Conservation (phyloP, 2,888 invertebrate species). For the Tenodera sinensis region DNA sequence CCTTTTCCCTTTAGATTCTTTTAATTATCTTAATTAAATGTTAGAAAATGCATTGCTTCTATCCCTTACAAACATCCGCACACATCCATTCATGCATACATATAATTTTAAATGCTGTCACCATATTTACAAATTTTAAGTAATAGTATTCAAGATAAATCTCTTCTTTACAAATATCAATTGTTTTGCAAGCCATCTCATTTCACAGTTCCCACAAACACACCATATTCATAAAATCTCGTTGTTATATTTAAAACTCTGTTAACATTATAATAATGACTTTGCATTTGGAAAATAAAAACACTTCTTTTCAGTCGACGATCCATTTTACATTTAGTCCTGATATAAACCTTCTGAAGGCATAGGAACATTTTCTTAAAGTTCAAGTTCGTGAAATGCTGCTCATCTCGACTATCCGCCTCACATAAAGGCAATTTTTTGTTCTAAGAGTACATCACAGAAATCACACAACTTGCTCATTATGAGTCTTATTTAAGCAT, state of each 20-base stretch:
- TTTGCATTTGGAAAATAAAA: background rate
- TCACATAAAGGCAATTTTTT: too few relatives aligned
- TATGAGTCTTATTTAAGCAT: too few relatives aligned
- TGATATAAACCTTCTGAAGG: background rate
- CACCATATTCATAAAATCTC: background rate
- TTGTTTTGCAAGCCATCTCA: background rate
- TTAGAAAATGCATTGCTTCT: background rate
- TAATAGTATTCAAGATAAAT: background rate
- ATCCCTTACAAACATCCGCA: background rate
- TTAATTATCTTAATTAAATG: background rate
- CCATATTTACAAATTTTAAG: background rate
- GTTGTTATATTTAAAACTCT: background rate
- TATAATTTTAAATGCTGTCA: background rate
- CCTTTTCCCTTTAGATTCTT: background rate
- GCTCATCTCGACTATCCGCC: too few relatives aligned
- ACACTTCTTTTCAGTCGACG: background rate
- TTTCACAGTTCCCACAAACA: background rate
- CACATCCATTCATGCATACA: background rate
- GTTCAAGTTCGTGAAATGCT: background rate
- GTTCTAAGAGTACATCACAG: too few relatives aligned
- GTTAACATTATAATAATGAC: background rate
- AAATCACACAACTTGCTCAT: too few relatives aligned
- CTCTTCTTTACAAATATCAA: background rate
- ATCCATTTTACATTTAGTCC: background rate
- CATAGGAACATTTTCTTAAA: background rate